Evolutionary conservation across 2,113 vertebrate genomes (phyloP), one percentile per base, ranked within the genome.

Genomic region (Pachypanchax playfairii): DNA sequence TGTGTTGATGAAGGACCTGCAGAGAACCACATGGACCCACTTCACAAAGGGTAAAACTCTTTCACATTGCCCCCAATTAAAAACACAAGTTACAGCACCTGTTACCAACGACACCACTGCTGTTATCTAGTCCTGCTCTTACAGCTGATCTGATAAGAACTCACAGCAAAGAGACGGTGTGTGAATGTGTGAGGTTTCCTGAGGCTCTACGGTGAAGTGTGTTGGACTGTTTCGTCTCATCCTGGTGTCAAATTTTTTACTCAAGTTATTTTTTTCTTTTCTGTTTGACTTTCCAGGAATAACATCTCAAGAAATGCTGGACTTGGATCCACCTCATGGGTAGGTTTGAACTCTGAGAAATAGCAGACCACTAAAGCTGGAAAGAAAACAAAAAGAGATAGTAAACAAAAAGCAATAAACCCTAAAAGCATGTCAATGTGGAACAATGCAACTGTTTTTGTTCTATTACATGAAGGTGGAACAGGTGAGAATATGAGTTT

Each of bases 21-120:
- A 81, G 54, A 64, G 33, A 90, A 89, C 42, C 79, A 79, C 85
- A 91, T 89, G 91, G 93, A 94, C 55, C 57, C 78, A 11, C 68
- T 88, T 18, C 75, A 89, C 51, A 87, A 91, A 84, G 88, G 93
- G 96, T 96, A 85, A 90, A 73, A 10, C 21, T 15, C 3, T 41
- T 33, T 3, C 25, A 39, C n/a, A 54, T 48, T 50, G 38, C 6
- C 39, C 24, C 0, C 44, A 4, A 8, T 18, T 33, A 25, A 49
- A 11, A 20, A 28, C 33, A 26, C 35, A 31, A 51, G 13, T 13
- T 33, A 7, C 9, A 6, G 1, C 29, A 35, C 10, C 6, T 46
- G 21, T 52, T 52, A 4, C 1, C 4, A 61, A 24, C 26, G 9
- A 46, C 38, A n/a, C 20, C 15, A 9, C 10, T 1, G 15, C 1